phyloP scores from a whole-genome alignment of 2,888 invertebrate genomes.

The Stramonita haemastoma region DNA sequence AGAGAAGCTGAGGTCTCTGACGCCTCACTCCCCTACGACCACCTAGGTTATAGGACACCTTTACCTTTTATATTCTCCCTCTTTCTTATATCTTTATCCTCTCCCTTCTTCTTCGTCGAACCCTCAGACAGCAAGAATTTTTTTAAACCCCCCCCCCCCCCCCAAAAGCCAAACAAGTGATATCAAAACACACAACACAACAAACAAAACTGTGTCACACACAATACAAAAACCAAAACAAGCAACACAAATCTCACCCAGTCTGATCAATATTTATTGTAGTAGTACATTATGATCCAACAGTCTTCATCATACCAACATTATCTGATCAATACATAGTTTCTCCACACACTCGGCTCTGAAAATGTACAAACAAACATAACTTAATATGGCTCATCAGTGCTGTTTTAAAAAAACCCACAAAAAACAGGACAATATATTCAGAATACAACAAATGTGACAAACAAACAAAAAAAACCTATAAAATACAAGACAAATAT shows the following conservation, averaged over 20 bases:
- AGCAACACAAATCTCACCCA: not conserved
- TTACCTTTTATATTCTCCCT: too few relatives aligned
- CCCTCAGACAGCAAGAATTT: too few relatives aligned
- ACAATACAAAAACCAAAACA: not conserved
- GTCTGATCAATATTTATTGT: constrained; percentile 17
- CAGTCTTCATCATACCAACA: not conserved
- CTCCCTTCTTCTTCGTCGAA: too few relatives aligned
- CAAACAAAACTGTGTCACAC: too few relatives aligned
- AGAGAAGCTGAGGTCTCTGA: too few relatives aligned
- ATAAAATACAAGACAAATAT: not conserved
- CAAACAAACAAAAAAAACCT: not conserved
- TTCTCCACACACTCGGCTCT: not conserved
- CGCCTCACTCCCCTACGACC: too few relatives aligned
- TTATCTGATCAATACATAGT: not conserved
- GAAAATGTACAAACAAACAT: constrained; percentile 3
- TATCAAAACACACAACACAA: too few relatives aligned
- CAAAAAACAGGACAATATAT: not conserved
- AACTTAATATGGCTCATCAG: not conserved
- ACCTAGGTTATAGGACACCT: too few relatives aligned
- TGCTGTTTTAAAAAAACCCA: not conserved
- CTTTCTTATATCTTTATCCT: too few relatives aligned
- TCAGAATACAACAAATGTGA: not conserved
- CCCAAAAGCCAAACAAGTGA: too few relatives aligned
- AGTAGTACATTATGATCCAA: not conserved
- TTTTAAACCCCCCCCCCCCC: too few relatives aligned